Evolutionary conservation across 2,797 vertebrate genomes (phyloP).

Genomic region (Bufotes viridis): DNA sequence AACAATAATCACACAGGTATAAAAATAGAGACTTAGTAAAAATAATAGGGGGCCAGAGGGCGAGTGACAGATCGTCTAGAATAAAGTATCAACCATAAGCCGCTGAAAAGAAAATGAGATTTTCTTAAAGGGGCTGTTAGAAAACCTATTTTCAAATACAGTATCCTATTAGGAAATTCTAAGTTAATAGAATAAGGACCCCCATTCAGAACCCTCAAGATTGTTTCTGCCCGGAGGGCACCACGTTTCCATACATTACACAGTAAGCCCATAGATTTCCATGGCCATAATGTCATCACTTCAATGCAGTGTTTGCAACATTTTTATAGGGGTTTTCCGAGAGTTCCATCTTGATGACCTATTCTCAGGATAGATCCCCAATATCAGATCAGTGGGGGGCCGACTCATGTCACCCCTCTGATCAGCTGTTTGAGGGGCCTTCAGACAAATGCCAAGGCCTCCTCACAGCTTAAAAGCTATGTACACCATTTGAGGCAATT

Average conservation of each 20-base stretch:
- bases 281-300: neutral
- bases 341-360: too few species aligned
- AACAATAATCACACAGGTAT: conserved; percentile 20
- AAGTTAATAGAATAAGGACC: neutral
- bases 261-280: neutral
- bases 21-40: conserved; percentile 9
- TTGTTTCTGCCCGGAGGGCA: neutral
- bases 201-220: neutral
- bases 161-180: neutral
- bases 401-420: too few species aligned
- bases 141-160: neutral
- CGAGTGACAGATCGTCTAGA: neutral
- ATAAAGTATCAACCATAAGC: neutral
- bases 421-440: too few species aligned
- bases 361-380: too few species aligned
- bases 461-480: too few species aligned
- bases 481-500: too few species aligned
- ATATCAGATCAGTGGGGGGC: too few species aligned
- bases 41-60: neutral
- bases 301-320: too few species aligned
- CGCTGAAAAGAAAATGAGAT: neutral
- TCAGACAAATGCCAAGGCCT: too few species aligned
- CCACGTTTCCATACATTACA: too few species aligned
- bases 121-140: neutral
- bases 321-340: neutral